A percentile compares a stretch with the other conserved stretches of the same genome.
These are phyloP conservation scores for Erannis defoliaria DNA, from an alignment of 2,888 invertebrate species.

Conservation along the genomic window DNA sequence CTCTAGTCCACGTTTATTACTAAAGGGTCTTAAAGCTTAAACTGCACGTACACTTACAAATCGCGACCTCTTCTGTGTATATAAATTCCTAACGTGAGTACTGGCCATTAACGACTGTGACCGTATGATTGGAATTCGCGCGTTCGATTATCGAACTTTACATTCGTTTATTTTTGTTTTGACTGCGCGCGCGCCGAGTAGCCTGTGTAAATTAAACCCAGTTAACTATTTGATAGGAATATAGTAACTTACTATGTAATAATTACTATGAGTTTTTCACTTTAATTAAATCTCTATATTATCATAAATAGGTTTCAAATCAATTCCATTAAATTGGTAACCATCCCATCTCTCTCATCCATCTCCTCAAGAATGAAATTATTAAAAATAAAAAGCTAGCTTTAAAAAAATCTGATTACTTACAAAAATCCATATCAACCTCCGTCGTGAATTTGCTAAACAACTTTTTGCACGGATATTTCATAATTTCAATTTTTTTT, in stretches of 20 bases:
- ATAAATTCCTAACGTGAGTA: conserved; percentile 1
- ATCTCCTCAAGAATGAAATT: no score
- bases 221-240: no score
- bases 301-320: no score
- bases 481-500: conserved; percentile 61
- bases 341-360: no score
- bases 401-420: conserved; percentile 51
- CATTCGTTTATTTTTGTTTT: conserved; percentile 56
- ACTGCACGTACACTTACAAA: background rate
- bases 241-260: no score
- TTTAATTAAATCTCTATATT: no score
- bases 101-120: conserved; percentile 44
- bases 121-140: conserved; percentile 52
- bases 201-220: background rate
- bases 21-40: background rate
- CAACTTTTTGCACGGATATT: conserved; percentile 72
- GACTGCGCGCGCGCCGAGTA: conserved; percentile 31
- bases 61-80: background rate
- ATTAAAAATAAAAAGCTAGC: background rate
- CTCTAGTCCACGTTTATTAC: no score
- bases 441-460: conserved; percentile 60
- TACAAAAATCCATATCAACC: conserved; percentile 67
- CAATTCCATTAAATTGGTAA: no score
- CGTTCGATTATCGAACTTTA: conserved; percentile 55
- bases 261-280: no score